Evolutionary conservation across 2,113 vertebrate genomes (phyloP).

Genomic region (Rhombomys opimus): DNA sequence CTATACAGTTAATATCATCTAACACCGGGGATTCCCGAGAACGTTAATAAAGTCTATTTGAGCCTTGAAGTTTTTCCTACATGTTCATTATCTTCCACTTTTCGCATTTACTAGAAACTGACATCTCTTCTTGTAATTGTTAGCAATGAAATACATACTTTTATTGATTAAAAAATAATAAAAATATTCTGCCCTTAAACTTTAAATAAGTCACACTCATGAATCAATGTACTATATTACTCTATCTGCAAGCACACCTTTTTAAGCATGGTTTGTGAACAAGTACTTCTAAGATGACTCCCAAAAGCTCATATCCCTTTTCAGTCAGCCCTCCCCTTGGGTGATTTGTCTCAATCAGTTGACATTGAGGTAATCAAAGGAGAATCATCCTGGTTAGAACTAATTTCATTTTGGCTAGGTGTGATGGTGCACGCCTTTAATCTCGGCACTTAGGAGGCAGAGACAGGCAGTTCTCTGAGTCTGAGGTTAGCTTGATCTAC

Average conservation of each 20-base stretch:
- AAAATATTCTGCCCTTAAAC: slow-evolving; percentile 9
- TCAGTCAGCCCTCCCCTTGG: neutral
- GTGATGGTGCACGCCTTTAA: neutral
- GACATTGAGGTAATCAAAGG: neutral
- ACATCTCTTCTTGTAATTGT: slow-evolving; percentile 24
- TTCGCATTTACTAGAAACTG: neutral
- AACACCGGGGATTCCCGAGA: neutral
- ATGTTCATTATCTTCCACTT: neutral
- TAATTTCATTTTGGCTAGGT: neutral
- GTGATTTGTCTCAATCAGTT: neutral
- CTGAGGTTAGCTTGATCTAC: neutral
- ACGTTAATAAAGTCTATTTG: neutral
- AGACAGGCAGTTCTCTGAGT: neutral
- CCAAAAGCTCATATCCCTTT: no score
- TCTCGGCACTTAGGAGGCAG: neutral
- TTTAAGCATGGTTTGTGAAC: neutral
- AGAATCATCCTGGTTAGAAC: neutral
- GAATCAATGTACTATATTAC: neutral
- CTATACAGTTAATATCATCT: neutral
- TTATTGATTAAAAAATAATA: neutral
- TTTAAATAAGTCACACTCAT: neutral
- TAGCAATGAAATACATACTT: neutral
- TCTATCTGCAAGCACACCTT: neutral
- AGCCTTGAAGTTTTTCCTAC: neutral
- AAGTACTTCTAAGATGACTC: neutral